Evolutionary conservation across 1,140 invertebrate genomes (phyloP).

Genomic region (Coboldia fuscipes): DNA sequence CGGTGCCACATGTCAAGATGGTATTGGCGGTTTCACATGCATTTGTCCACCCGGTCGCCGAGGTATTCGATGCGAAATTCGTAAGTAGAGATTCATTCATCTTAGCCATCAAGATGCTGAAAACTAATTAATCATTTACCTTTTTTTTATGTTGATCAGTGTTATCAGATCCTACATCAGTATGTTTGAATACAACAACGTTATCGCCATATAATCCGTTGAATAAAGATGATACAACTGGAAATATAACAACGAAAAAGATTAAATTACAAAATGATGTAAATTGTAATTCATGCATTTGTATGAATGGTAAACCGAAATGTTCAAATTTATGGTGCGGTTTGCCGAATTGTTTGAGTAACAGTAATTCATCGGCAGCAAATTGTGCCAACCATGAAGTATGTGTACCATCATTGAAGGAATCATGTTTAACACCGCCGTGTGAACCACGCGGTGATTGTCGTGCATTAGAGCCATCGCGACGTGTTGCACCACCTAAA

Average conservation of each 20-base stretch:
- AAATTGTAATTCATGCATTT: slow-evolving; percentile 67
- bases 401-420: slow-evolving; percentile 50
- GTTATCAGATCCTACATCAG: slow-evolving; percentile 18
- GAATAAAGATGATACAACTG: slow-evolving; percentile 11
- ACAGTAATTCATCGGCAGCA: slow-evolving; percentile 23
- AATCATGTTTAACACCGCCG: slow-evolving; percentile 52
- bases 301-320: slow-evolving; percentile 42
- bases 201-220: slow-evolving; percentile 15
- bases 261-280: slow-evolving; percentile 28
- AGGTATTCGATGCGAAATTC: slow-evolving; percentile 41
- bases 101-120: not conserved
- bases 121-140: not conserved
- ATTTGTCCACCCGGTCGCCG: slow-evolving; percentile 56
- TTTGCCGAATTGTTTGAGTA: slow-evolving; percentile 49
- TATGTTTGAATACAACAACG: slow-evolving; percentile 11
- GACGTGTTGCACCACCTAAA: slow-evolving; percentile 49
- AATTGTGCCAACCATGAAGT: slow-evolving; percentile 18
- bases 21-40: slow-evolving; percentile 55
- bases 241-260: slow-evolving; percentile 7
- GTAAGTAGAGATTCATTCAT: slow-evolving; percentile 10
- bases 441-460: slow-evolving; percentile 68
- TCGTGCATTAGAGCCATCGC: slow-evolving; percentile 42
- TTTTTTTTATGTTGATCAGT: slow-evolving; percentile 7
- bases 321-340: slow-evolving; percentile 77
- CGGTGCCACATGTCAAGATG: slow-evolving; percentile 61